Conservation (phyloP, 2,797 vertebrate genomes). For the Percopsis omiscomaycus region DNA sequence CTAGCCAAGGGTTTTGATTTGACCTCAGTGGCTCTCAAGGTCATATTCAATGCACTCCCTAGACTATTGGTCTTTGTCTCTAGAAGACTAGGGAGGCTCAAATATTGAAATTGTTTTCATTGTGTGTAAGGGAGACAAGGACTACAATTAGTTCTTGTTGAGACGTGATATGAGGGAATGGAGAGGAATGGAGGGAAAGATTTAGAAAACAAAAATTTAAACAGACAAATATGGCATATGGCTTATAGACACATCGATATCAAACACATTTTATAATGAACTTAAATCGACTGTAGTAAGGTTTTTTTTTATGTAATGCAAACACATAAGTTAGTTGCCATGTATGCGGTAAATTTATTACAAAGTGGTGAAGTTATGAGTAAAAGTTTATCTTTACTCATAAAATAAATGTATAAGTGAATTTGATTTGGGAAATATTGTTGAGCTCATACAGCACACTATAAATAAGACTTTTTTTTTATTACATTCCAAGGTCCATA, state of each 20-base stretch:
- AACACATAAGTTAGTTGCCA: not conserved
- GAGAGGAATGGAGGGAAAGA: no score
- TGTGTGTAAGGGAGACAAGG: no score
- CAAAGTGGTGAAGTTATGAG: not conserved
- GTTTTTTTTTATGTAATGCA: no score
- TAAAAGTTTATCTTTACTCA: not conserved
- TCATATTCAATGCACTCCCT: constrained; percentile 19
- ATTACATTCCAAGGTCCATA: constrained; percentile 17
- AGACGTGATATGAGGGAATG: no score
- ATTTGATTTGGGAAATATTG: constrained; percentile 27
- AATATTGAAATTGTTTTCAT: not conserved
- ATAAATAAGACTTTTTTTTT: constrained; percentile 26
- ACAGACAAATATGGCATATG: no score
- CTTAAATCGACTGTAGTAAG: no score
- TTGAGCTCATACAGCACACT: constrained; percentile 4
- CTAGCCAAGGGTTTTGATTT: constrained; percentile 26
- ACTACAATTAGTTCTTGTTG: no score
- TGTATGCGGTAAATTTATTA: not conserved
- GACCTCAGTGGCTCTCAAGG: constrained; percentile 27
- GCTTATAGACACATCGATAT: no score
- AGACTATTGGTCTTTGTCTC: not conserved
- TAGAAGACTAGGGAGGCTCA: constrained; percentile 11
- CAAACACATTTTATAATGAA: no score
- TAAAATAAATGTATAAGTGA: not conserved
- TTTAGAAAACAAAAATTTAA: no score